Evolutionary conservation across 1,140 invertebrate genomes (phyloP).

Genomic region (Saxidomus purpurata): DNA sequence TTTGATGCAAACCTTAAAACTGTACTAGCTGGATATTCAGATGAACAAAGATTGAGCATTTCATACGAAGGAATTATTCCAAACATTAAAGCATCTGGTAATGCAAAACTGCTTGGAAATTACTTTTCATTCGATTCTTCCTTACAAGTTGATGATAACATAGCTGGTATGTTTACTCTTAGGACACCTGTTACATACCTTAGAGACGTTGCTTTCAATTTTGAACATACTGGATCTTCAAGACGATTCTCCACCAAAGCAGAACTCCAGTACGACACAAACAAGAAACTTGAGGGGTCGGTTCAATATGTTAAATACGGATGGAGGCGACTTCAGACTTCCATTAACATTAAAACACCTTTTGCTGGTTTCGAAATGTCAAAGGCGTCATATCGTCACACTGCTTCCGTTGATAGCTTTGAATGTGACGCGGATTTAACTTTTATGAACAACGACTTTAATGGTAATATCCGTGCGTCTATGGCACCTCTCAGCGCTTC

Average conservation of each 20-base stretch:
- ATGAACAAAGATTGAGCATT: conserved; percentile 1
- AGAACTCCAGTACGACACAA: conserved; percentile 4
- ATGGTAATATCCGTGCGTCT: neutral
- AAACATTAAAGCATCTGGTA: conserved; percentile 26
- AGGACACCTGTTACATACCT: conserved; percentile 1
- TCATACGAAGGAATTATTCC: conserved; percentile 26
- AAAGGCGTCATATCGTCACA: conserved; percentile 42
- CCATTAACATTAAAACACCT: conserved; percentile 59
- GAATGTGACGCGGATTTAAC: conserved; percentile 23
- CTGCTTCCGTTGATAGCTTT: conserved; percentile 37
- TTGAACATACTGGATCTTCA: conserved; percentile 3
- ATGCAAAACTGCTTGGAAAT: conserved; percentile 37
- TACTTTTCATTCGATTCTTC: neutral
- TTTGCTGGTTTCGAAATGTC: conserved; percentile 56
- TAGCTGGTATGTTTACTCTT: neutral
- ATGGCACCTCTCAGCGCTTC: neutral
- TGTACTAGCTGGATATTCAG: neutral
- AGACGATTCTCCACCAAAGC: conserved; percentile 41
- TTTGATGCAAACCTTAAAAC: conserved; percentile 22
- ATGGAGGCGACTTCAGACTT: conserved; percentile 25
- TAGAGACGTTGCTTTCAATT: conserved; percentile 21
- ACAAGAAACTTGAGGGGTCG: conserved; percentile 16
- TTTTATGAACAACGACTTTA: conserved; percentile 41
- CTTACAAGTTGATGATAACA: conserved; percentile 8
- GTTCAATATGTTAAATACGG: conserved; percentile 32